Evolutionary conservation across 1,140 invertebrate species (phyloP).

Genomic region (Ips typographus): DNA sequence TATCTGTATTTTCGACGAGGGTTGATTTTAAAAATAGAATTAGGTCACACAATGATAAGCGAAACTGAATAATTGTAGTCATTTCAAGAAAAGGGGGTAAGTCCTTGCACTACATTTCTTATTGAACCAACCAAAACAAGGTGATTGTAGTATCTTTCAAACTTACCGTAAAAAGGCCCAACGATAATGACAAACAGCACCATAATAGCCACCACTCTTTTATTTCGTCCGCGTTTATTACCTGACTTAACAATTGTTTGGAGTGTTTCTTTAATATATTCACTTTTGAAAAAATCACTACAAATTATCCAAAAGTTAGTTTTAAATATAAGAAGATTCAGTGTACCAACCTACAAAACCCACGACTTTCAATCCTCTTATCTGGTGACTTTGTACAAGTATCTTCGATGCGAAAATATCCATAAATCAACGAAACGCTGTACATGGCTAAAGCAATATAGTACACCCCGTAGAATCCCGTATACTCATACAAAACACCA

Average conservation of each 20-base stretch:
- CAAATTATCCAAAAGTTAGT: neutral
- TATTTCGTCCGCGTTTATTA: conserved; percentile 36
- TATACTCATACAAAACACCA: conserved; percentile 56
- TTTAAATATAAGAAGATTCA: neutral
- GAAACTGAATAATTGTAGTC: no score
- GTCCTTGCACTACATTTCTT: no score
- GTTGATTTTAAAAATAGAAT: no score
- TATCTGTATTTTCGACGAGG: no score
- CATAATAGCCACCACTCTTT: conserved; percentile 44
- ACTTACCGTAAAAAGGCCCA: conserved; percentile 48
- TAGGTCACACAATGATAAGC: no score
- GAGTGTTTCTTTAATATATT: conserved; percentile 43
- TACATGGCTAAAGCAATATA: conserved; percentile 50
- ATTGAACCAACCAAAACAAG: no score
- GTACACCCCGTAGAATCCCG: conserved; percentile 63
- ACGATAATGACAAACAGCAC: conserved; percentile 46
- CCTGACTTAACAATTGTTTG: conserved; percentile 43
- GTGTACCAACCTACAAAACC: conserved; percentile 24
- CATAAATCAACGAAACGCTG: conserved; percentile 43
- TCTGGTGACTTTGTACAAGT: conserved; percentile 13
- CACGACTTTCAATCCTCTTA: conserved; percentile 9
- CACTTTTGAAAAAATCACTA: conserved; percentile 46
- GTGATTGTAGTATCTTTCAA: neutral
- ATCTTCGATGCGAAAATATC: conserved; percentile 43
- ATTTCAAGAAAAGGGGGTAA: no score